Conservation (phyloP, 1,140 invertebrate species). For the Bombus haemorrhoidalis region DNA sequence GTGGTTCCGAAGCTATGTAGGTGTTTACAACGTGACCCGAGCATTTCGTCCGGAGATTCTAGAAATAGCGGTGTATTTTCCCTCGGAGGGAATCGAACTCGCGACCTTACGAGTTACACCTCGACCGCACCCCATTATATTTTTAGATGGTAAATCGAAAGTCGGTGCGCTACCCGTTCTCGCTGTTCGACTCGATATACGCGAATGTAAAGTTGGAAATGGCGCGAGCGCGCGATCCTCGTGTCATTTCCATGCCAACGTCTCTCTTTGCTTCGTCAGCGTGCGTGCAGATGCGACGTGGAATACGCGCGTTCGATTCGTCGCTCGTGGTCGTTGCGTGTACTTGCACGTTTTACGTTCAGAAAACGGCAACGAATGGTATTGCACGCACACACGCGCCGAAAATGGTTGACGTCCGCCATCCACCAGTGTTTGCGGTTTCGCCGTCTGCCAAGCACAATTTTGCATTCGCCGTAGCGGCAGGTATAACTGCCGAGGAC, state of each 20-base stretch:
- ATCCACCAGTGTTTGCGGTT: constrained; percentile 18
- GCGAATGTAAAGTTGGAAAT: neutral
- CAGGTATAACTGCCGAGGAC: constrained; percentile 73
- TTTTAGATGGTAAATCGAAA: constrained; percentile 68
- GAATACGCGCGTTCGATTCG: too few species aligned
- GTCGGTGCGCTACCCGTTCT: neutral
- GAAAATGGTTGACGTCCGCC: neutral
- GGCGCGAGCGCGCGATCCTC: neutral
- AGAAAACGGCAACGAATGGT: neutral
- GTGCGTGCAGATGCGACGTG: too few species aligned
- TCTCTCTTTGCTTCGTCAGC: too few species aligned
- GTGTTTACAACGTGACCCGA: constrained; percentile 26
- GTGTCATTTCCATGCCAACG: neutral
- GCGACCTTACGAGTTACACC: constrained; percentile 73
- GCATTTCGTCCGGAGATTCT: constrained; percentile 55
- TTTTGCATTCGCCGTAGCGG: constrained; percentile 64
- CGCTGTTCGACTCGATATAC: neutral
- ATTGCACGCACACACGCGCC: neutral
- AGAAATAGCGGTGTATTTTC: constrained; percentile 76
- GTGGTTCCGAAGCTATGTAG: neutral
- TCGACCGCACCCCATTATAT: constrained; percentile 65
- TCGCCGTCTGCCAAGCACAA: constrained; percentile 29
- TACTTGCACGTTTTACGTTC: neutral
- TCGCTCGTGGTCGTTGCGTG: neutral
- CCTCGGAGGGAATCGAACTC: constrained; percentile 74